These are phyloP conservation scores for Drosophila yakuba DNA, from an alignment of 1,140 invertebrate species.

Conservation along the genomic window DNA sequence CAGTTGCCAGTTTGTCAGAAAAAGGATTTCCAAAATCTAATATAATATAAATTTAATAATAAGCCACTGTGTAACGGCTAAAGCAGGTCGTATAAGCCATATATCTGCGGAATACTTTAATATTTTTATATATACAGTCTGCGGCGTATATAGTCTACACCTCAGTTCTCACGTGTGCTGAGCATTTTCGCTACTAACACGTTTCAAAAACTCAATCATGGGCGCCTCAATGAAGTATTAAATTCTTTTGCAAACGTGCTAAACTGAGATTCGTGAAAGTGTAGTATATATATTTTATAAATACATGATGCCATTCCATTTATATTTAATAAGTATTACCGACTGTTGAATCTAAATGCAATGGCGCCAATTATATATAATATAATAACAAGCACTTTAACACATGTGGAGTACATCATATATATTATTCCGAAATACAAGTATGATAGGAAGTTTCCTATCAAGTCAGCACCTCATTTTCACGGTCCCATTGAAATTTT, in stretches of 20 bases:
- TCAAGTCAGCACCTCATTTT: not conserved
- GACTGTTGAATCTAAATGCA: too few species aligned
- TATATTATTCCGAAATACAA: not conserved
- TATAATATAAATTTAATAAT: too few species aligned
- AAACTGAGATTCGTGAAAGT: too few species aligned
- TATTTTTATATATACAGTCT: not conserved
- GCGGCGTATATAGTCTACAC: not conserved
- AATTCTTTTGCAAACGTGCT: constrained; percentile 17
- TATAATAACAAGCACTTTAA: not conserved
- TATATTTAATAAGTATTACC: too few species aligned
- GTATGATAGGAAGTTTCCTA: constrained; percentile 7
- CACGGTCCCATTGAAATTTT: not conserved
- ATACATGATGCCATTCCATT: not conserved
- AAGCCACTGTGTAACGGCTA: too few species aligned
- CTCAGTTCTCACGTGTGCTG: not conserved
- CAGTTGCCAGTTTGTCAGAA: not conserved
- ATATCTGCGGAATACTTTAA: not conserved
- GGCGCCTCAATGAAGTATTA: not conserved
- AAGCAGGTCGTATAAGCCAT: not conserved
- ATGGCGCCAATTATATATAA: not conserved
- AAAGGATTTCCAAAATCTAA: too few species aligned
- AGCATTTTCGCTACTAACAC: not conserved
- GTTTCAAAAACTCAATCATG: not conserved
- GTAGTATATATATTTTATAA: not conserved
- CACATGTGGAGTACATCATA: not conserved